Conservation (phyloP, 2,113 vertebrate genomes). For the Alces alces region DNA sequence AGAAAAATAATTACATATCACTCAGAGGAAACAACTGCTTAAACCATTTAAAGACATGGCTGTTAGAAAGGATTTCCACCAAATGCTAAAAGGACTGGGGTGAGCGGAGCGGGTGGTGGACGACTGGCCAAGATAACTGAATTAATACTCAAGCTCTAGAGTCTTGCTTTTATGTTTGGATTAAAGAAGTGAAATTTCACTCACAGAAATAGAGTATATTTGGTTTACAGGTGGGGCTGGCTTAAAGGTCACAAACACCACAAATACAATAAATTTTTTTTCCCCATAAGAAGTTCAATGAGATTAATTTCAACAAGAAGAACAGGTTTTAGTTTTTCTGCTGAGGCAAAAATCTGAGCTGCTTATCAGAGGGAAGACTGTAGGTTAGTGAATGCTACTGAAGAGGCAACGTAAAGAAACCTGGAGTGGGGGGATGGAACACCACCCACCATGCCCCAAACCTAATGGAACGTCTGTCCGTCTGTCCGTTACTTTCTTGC, state of each 20-base stretch:
- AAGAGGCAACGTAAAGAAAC: not conserved
- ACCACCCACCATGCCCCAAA: not conserved
- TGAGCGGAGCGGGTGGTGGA: rapidly evolving
- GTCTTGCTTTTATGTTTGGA: not conserved
- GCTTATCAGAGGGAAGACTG: not conserved
- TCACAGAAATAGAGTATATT: not conserved
- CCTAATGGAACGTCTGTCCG: too few species aligned
- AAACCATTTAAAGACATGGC: not conserved
- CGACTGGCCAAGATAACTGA: not conserved
- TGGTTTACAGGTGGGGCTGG: not conserved
- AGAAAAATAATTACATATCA: not conserved
- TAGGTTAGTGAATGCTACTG: not conserved
- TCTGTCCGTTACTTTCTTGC: not conserved
- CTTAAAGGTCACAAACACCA: slow-evolving; percentile 16
- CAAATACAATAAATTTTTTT: not conserved
- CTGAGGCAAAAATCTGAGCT: not conserved
- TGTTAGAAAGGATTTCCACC: not conserved
- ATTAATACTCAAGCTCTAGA: not conserved
- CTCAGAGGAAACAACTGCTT: not conserved
- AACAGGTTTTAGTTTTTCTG: slow-evolving; percentile 31
- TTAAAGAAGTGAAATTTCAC: slow-evolving; percentile 30
- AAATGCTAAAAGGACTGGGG: not conserved
- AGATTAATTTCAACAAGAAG: slow-evolving; percentile 37
- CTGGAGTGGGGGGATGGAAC: not conserved
- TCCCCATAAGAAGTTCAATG: not conserved